These are phyloP conservation scores for Phoebastria nigripes DNA, from an alignment of 2,797 vertebrate genomes.

Conservation along the genomic window DNA sequence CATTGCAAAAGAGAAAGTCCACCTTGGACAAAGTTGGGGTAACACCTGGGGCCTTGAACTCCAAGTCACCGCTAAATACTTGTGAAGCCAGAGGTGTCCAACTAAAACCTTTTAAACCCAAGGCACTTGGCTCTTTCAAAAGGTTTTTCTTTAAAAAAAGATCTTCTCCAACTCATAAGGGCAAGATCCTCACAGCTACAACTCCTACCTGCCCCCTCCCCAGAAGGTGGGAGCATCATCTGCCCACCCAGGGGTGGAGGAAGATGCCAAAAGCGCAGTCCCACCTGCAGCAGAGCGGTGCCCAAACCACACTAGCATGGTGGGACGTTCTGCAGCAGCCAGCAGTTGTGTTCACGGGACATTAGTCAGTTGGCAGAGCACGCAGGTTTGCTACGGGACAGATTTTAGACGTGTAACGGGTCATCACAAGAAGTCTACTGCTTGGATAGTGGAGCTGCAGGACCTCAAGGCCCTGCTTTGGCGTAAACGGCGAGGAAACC, in stretches of 20 bases:
- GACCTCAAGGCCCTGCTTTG: neutral
- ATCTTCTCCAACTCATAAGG: neutral
- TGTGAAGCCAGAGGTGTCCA: rapidly evolving
- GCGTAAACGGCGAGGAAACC: rapidly evolving
- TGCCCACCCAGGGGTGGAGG: neutral
- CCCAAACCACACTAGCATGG: rapidly evolving
- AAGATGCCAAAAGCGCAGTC: neutral
- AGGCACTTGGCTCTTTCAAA: neutral
- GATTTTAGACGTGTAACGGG: rapidly evolving
- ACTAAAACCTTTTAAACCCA: neutral
- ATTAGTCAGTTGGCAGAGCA: neutral
- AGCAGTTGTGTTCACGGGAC: rapidly evolving
- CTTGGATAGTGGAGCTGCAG: neutral
- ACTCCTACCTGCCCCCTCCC: neutral
- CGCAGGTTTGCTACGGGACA: rapidly evolving
- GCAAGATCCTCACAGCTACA: neutral
- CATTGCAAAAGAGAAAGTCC: neutral
- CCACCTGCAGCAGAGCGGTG: neutral
- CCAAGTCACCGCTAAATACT: rapidly evolving
- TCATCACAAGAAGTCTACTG: neutral
- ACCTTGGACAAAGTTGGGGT: neutral
- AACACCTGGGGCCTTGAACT: neutral
- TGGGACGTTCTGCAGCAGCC: neutral
- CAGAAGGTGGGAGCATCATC: neutral
- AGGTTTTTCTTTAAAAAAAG: neutral